These are phyloP conservation scores for Bombus consobrinus DNA, from an alignment of 1,140 invertebrate genomes.

Conservation along the genomic window DNA sequence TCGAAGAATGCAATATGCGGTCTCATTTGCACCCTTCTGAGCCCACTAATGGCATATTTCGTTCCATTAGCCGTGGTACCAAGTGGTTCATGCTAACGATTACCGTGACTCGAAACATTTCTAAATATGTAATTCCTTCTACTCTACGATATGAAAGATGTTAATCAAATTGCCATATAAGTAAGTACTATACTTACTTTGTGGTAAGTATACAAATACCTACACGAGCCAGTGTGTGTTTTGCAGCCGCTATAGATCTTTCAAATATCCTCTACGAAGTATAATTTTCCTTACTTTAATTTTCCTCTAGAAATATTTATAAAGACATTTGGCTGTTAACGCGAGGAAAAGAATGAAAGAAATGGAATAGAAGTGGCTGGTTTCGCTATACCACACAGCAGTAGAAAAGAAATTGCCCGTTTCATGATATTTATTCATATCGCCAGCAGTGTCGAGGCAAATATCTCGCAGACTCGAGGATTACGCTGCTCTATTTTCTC, in stretches of 20 bases:
- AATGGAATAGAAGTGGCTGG: not conserved
- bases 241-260: no score
- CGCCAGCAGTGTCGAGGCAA: not conserved
- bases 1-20: conserved; percentile 78
- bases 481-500: not conserved
- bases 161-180: not conserved
- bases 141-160: not conserved
- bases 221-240: no score
- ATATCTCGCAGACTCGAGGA: not conserved
- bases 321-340: not conserved
- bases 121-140: conserved; percentile 14
- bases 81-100: conserved; percentile 27
- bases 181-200: not conserved
- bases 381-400: not conserved
- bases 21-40: conserved; percentile 71
- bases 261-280: no score
- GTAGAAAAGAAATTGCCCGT: conserved; percentile 26
- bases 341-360: not conserved
- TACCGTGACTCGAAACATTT: conserved; percentile 7
- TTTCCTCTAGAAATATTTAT: no score
- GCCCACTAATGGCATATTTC: conserved; percentile 46
- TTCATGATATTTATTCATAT: conserved; percentile 27
- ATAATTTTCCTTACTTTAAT: no score
- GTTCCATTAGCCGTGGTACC: conserved; percentile 42
- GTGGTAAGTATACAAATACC: not conserved